phyloP scores from a whole-genome alignment of 2,888 invertebrate species.

The Sturmia bella region DNA sequence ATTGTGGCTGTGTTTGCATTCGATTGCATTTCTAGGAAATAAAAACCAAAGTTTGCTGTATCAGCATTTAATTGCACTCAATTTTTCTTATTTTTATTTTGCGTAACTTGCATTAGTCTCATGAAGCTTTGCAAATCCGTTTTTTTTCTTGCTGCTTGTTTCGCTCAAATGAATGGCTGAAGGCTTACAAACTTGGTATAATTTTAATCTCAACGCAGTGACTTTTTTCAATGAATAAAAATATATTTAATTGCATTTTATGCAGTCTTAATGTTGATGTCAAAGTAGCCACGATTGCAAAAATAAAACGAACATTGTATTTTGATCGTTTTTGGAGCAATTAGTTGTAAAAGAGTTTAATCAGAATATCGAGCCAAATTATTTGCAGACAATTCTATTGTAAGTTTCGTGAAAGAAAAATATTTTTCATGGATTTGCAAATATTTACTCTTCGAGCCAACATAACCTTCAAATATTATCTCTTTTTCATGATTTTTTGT shows the following conservation, averaged over 20 bases:
- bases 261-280: background rate
- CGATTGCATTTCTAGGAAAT: constrained; percentile 41
- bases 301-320: no score
- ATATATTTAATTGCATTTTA: background rate
- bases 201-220: background rate
- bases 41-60: constrained; percentile 22
- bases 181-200: background rate
- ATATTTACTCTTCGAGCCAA: no score
- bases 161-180: no score
- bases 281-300: no score
- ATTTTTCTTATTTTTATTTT: constrained; percentile 10
- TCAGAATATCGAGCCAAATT: no score
- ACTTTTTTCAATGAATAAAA: background rate
- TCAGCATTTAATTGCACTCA: constrained; percentile 38
- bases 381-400: no score
- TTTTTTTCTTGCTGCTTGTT: background rate
- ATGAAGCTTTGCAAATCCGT: constrained; percentile 2
- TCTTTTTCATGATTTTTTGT: no score
- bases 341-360: no score
- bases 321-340: no score
- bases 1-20: constrained; percentile 51
- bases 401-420: no score
- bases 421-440: no score
- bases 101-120: constrained; percentile 39
- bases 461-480: no score